These are phyloP conservation scores for Ditylenchus dipsaci DNA, from an alignment of 1,140 invertebrate species.

Conservation along the genomic window DNA sequence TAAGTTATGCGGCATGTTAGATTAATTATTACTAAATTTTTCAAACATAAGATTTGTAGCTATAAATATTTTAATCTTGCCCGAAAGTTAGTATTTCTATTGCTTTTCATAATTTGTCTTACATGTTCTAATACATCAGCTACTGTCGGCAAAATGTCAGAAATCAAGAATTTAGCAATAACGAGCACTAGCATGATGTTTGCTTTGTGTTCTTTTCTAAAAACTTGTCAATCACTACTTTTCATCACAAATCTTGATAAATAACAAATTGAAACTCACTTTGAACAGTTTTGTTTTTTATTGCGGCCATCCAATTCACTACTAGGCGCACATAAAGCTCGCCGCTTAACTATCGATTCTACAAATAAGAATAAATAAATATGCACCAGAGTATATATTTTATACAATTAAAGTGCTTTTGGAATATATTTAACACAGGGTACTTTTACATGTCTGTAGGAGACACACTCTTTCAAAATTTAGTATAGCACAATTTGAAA, in stretches of 20 bases:
- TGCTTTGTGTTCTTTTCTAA: conserved; percentile 51
- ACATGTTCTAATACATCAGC: conserved; percentile 54
- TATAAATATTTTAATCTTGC: no score
- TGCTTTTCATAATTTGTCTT: conserved; percentile 16
- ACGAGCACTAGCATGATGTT: conserved; percentile 53
- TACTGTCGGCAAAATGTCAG: conserved; percentile 52
- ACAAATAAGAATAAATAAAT: no score
- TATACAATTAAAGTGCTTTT: no score
- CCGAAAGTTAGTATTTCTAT: no score
- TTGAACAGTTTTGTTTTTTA: conserved; percentile 14
- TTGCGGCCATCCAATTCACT: conserved; percentile 1
- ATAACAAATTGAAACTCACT: conserved; percentile 16
- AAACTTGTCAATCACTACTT: conserved; percentile 10
- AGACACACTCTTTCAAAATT: no score
- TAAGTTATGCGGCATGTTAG: no score
- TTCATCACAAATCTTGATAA: conserved; percentile 1
- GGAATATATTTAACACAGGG: no score
- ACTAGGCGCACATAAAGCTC: conserved; percentile 13
- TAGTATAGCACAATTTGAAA: no score
- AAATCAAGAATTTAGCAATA: conserved; percentile 52
- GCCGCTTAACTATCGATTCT: not conserved
- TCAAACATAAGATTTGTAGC: no score
- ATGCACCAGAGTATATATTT: no score
- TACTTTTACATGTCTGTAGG: no score
- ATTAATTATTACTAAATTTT: no score